phyloP scores from a whole-genome alignment of 1,140 invertebrate genomes.

The Neelides sp. region DNA sequence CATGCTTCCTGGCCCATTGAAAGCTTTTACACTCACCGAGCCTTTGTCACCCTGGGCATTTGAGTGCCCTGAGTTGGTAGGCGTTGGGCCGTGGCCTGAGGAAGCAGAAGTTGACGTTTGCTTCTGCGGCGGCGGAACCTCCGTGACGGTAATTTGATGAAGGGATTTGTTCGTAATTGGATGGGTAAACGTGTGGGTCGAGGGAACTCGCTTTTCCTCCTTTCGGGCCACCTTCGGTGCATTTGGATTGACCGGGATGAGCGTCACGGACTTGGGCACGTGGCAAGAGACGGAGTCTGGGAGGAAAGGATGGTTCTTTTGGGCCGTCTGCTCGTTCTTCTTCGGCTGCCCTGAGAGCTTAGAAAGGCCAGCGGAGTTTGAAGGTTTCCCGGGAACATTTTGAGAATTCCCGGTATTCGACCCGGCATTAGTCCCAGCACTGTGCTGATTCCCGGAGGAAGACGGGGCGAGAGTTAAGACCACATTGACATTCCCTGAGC shows the following conservation, averaged over 20 bases:
- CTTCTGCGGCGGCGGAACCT: conserved; percentile 24
- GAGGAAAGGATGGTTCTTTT: conserved; percentile 22
- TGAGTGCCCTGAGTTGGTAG: not conserved
- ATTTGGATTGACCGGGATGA: conserved; percentile 30
- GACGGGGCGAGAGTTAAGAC: too few relatives aligned
- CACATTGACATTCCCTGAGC: too few relatives aligned
- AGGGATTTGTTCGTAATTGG: conserved; percentile 31
- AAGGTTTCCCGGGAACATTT: too few relatives aligned
- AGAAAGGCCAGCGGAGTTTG: too few relatives aligned
- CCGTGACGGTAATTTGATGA: conserved; percentile 29
- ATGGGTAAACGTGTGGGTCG: conserved; percentile 28
- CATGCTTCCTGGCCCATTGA: conserved; percentile 30
- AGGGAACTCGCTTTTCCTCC: not conserved
- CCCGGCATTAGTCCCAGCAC: too few relatives aligned
- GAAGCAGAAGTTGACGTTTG: conserved; percentile 2
- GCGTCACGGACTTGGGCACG: conserved; percentile 30
- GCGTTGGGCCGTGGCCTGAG: not conserved
- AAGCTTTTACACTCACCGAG: conserved; percentile 11
- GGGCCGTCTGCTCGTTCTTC: conserved; percentile 3
- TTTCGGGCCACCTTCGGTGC: conserved; percentile 6
- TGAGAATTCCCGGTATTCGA: too few relatives aligned
- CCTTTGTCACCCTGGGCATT: not conserved
- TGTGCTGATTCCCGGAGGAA: too few relatives aligned
- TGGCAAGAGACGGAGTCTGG: conserved; percentile 27
- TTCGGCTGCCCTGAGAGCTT: conserved; percentile 1